Percentiles rank a stretch among this genome's conserved stretches.
phyloP scores from a whole-genome alignment of 2,113 vertebrate species.

The Nerophis lumbriciformis region DNA sequence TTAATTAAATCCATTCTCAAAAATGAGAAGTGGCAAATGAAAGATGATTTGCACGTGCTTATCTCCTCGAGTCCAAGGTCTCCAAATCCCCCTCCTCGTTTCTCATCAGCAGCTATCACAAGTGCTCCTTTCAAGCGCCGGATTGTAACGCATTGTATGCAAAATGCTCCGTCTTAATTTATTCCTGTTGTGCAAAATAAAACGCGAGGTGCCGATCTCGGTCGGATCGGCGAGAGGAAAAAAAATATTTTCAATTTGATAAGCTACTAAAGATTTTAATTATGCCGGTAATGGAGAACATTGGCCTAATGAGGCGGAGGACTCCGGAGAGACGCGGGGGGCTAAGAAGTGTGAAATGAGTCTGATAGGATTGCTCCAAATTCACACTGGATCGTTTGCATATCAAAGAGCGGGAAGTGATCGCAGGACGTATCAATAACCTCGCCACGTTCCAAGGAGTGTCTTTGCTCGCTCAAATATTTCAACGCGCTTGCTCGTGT shows the following conservation, averaged over 20 bases:
- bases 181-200: slow-evolving; percentile 99
- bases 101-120: slow-evolving; percentile 70
- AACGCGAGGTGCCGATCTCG: slow-evolving; percentile 98
- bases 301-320: slow-evolving; percentile 98
- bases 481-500: slow-evolving; percentile 31
- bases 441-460: slow-evolving; percentile 80
- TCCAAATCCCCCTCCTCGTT: slow-evolving; percentile 37
- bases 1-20: slow-evolving; percentile 73
- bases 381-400: slow-evolving; percentile 99
- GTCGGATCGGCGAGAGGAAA: slow-evolving; percentile 85
- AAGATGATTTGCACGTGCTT: slow-evolving; percentile 72
- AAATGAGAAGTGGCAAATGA: slow-evolving; percentile 66
- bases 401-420: slow-evolving; percentile 99
- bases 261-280: slow-evolving; percentile 99
- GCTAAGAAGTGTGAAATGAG: slow-evolving; percentile 99
- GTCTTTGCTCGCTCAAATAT: slow-evolving; percentile 59
- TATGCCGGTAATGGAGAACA: slow-evolving; percentile 99
- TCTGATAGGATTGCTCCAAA: slow-evolving; percentile 99
- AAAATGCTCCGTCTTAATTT: slow-evolving; percentile 93
- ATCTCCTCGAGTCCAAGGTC: slow-evolving; percentile 65
- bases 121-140: slow-evolving; percentile 67
- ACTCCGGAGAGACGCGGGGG: slow-evolving; percentile 91
- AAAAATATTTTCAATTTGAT: slow-evolving; percentile 99
- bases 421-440: slow-evolving; percentile 99
- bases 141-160: slow-evolving; percentile 64